A percentile compares a stretch with the other conserved stretches of the same genome.
These are phyloP conservation scores for Macrosteles quadrilineatus DNA, from an alignment of 1,140 invertebrate genomes.

Conservation along the genomic window DNA sequence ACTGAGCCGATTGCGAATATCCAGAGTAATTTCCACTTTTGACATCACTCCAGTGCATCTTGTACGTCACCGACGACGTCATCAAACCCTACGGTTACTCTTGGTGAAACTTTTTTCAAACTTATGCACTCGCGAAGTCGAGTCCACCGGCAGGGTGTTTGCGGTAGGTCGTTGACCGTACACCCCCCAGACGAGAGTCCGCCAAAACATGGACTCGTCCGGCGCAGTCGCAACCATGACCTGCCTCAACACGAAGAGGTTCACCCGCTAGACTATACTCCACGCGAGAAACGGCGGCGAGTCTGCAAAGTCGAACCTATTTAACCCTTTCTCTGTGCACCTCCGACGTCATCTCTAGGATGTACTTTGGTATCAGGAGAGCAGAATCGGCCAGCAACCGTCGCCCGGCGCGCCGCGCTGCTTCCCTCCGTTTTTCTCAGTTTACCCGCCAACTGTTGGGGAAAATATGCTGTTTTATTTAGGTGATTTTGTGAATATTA, in stretches of 20 bases:
- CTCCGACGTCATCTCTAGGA: slow-evolving; percentile 12
- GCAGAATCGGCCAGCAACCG: neutral
- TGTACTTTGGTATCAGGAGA: slow-evolving; percentile 25
- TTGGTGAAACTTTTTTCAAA: slow-evolving; percentile 10
- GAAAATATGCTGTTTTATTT: too few species aligned
- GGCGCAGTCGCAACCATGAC: slow-evolving; percentile 2
- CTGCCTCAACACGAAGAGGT: slow-evolving; percentile 14
- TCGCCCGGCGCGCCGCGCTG: too few species aligned
- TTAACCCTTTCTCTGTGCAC: slow-evolving; percentile 15
- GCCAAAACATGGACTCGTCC: slow-evolving; percentile 22
- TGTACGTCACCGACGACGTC: slow-evolving; percentile 12
- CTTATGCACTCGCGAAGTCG: slow-evolving; percentile 5
- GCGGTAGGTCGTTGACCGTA: slow-evolving; percentile 1
- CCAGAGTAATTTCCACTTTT: neutral
- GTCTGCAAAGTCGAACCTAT: neutral
- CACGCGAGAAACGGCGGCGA: neutral
- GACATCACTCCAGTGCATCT: neutral
- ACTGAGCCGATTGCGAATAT: neutral
- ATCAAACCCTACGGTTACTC: neutral
- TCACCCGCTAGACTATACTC: neutral
- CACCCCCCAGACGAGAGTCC: slow-evolving; percentile 2
- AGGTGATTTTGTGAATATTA: too few species aligned
- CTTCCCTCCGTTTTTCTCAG: neutral
- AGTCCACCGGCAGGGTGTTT: slow-evolving; percentile 9
- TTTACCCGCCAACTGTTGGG: neutral